Conservation (phyloP, 2,888 invertebrate genomes). For the Dasysyrphus tricinctus region DNA sequence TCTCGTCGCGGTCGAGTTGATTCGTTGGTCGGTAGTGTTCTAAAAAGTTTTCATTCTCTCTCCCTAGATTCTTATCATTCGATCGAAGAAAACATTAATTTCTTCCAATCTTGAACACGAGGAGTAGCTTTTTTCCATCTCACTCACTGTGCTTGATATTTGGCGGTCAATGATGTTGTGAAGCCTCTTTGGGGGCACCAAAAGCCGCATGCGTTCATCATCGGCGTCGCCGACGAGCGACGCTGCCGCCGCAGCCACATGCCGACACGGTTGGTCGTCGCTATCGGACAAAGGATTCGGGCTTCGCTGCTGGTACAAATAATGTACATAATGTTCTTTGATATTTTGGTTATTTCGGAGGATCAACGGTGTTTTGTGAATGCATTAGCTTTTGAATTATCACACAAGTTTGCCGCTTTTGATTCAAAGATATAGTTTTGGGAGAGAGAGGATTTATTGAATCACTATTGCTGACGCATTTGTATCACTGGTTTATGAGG, state of each 20-base stretch:
- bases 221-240: not conserved
- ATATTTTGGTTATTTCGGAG: constrained; percentile 32
- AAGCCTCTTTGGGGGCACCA: constrained; percentile 17
- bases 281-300: constrained; percentile 63
- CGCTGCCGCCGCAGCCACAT: not conserved
- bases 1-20: not conserved
- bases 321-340: constrained; percentile 63
- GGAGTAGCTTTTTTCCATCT: constrained; percentile 62
- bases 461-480: constrained; percentile 62
- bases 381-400: constrained; percentile 73
- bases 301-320: constrained; percentile 61
- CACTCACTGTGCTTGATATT: constrained; percentile 54
- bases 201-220: constrained; percentile 20
- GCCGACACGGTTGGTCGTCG: not conserved
- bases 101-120: constrained; percentile 60
- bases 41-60: constrained; percentile 73
- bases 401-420: constrained; percentile 70
- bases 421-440: constrained; percentile 44
- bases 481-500: constrained; percentile 70
- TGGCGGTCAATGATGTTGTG: constrained; percentile 66
- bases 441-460: constrained; percentile 58
- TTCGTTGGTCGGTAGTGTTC: constrained; percentile 62
- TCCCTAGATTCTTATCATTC: constrained; percentile 74
- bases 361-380: constrained; percentile 53
- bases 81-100: constrained; percentile 72